Base-by-base conservation (phyloP, 2,113 vertebrate species). In the Misgurnus anguillicaudatus region DNA sequence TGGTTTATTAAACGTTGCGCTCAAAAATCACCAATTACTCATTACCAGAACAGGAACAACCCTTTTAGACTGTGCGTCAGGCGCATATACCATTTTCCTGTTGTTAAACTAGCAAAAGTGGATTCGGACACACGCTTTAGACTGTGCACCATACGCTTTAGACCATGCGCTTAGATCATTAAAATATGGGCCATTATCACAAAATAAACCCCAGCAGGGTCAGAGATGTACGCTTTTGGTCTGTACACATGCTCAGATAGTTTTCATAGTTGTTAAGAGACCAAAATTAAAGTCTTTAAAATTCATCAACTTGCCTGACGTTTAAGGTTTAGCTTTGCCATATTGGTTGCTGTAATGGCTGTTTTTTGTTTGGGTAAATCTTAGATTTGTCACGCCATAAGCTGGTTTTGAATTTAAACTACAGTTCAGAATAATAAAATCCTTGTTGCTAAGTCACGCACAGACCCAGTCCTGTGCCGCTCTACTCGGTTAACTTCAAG, bases 381-480 rank as follows among this genome's bases (percentile, higher is more conserved):
- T 41, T 75, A 57, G n/a, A 41, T 53, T 48, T 58, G 21, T 42
- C 24, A 24, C 8, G 38, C 55, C 55, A 73, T 14, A 41, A 62
- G 16, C 17, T 67, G 19, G 16, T 70, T 51, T 31, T 42, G 6
- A 66, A 41, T 73, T 60, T 72, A 19, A 71, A 5, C 3, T n/a
- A 73, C 31, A n/a, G 19, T 82, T 66, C 38, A 62, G 65, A 78
- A 53, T 19, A 9, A 61, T 48, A 17, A 57, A 77, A 61, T 47
- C 39, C 47, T 57, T 42, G 1, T 82, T 75, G 42, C 48, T 61
- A 36, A 63, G 17, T 45, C 61, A 21, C 45, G 42, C 38, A 21
- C n/a, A 78, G 48, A 48, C 24, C 75, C 66, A 42, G 53, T 58
- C 31, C 70, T 53, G 57, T 8, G 17, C 53, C n/a, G 14, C n/a